phyloP scores from a whole-genome alignment of 2,888 invertebrate species.

The Leptopilina drosophilae region DNA sequence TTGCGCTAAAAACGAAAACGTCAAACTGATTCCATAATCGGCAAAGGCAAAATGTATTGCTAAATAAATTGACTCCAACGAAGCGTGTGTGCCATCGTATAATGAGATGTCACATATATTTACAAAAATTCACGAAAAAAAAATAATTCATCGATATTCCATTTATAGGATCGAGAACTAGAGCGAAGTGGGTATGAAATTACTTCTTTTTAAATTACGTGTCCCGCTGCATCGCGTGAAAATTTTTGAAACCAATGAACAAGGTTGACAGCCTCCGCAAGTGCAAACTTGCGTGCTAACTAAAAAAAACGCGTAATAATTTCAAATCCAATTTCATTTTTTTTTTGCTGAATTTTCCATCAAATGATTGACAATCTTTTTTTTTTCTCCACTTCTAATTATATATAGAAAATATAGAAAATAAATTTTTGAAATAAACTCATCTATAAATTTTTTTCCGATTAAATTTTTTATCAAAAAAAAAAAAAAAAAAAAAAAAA shows the following conservation, averaged over 20 bases:
- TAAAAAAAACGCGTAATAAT: conserved; percentile 61
- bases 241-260: conserved; percentile 70
- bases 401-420: too few species aligned
- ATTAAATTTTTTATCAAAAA: conserved; percentile 8
- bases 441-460: too few species aligned
- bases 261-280: conserved; percentile 66
- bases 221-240: conserved; percentile 54
- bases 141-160: conserved; percentile 35
- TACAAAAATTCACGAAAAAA: conserved; percentile 2
- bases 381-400: background rate
- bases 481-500: background rate
- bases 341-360: background rate
- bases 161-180: background rate
- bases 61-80: conserved; percentile 34
- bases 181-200: background rate
- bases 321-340: conserved; percentile 26
- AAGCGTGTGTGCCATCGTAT: conserved; percentile 31
- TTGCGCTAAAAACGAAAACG: background rate
- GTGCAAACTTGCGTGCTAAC: conserved; percentile 65
- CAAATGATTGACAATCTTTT: background rate
- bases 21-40: conserved; percentile 24
- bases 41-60: background rate
- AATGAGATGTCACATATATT: conserved; percentile 28
- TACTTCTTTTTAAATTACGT: conserved; percentile 40
- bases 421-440: too few species aligned